Conservation (phyloP, 2,113 vertebrate genomes). For the Otis tarda region DNA sequence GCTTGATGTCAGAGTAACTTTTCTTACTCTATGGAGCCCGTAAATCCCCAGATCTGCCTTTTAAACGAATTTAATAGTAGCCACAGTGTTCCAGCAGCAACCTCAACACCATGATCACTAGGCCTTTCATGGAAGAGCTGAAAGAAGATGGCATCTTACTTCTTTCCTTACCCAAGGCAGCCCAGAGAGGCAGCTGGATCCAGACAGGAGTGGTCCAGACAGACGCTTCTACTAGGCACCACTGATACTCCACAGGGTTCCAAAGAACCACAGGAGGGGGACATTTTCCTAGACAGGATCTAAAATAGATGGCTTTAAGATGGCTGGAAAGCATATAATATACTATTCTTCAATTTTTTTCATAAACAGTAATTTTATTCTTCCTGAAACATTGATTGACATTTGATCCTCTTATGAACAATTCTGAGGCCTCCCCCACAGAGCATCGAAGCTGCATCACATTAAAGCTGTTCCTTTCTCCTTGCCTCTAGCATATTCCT, state of each 20-base stretch:
- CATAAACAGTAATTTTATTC: background rate
- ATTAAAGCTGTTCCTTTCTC: constrained; percentile 59
- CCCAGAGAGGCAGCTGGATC: background rate
- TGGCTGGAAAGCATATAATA: background rate
- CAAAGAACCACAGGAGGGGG: background rate
- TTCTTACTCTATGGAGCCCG: background rate
- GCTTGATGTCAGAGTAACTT: background rate
- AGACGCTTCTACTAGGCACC: background rate
- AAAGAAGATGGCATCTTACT: background rate
- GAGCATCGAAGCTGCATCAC: constrained; percentile 35
- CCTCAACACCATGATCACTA: background rate
- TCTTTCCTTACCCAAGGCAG: background rate
- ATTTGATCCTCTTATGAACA: constrained; percentile 29
- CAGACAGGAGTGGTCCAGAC: background rate
- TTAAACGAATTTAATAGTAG: background rate
- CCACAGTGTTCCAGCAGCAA: background rate
- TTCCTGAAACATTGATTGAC: background rate
- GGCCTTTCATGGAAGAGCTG: background rate
- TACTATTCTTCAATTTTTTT: background rate
- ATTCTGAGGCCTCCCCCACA: constrained; percentile 26
- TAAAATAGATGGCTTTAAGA: background rate
- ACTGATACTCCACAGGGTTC: background rate
- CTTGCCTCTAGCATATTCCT: constrained; percentile 62
- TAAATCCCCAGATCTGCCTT: background rate
- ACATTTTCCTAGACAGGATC: background rate